These are phyloP conservation scores for Anthopleura xanthogrammica DNA, from an alignment of 92 coral and sea anemone species.

Conservation along the genomic window DNA sequence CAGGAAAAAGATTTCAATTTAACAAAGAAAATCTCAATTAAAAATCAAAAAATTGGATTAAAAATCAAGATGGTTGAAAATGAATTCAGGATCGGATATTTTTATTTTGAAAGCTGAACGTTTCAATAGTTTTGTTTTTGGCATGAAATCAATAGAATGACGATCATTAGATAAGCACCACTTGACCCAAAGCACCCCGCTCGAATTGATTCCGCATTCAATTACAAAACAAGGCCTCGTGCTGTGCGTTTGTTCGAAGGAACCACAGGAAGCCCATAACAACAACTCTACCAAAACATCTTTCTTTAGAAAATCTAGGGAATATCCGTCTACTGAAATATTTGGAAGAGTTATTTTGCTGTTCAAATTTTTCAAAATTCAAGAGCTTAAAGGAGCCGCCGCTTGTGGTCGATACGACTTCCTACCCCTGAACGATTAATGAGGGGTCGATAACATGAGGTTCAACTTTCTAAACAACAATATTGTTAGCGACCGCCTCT, in stretches of 20 bases:
- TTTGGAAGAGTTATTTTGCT: too few species aligned
- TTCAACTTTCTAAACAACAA: too few species aligned
- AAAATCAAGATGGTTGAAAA: too few species aligned
- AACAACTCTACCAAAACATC: background rate
- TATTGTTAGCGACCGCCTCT: background rate
- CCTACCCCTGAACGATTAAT: background rate
- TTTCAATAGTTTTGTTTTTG: slow-evolving; percentile 4
- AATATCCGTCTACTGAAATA: too few species aligned
- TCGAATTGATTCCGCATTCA: slow-evolving; percentile 1
- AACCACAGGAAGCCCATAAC: background rate
- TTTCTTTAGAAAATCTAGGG: background rate
- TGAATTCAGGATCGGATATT: background rate
- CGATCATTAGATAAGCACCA: slow-evolving; percentile 7
- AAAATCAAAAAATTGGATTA: too few species aligned
- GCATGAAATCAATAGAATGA: background rate
- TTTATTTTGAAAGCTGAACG: background rate
- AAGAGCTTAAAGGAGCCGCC: background rate
- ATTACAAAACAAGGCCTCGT: slow-evolving; percentile 4
- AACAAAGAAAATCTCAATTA: background rate
- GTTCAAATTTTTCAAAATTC: too few species aligned
- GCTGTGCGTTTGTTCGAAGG: background rate
- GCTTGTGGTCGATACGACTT: background rate
- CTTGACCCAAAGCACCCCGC: slow-evolving; percentile 10
- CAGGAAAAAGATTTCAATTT: background rate
- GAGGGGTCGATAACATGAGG: background rate